Evolutionary conservation across 2,113 vertebrate species (phyloP), one percentile per base, ranked within the genome.

Genomic region (Capra hircus): DNA sequence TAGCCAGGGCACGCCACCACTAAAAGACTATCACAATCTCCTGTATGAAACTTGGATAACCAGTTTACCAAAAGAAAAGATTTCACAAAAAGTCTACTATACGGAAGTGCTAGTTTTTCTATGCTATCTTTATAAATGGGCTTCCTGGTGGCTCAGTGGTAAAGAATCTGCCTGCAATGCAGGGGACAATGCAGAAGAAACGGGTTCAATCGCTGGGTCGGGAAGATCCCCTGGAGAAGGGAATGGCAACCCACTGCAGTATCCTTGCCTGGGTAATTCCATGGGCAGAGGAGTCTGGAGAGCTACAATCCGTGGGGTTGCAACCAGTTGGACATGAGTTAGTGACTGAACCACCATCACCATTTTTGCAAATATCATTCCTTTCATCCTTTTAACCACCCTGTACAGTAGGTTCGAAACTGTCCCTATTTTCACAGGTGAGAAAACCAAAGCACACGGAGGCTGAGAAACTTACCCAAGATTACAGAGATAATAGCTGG

Each of bases 401-500:
- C 25, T 33, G 14, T 5, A 9, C 2, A 28, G 28, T 4, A 86
- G 40, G 33, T 13, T 30, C 3, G 3, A 52, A 28, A n/a, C 40
- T 23, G 84, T 62, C 45, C 7, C 55, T 57, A 6, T 36, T 81
- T 94, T n/a, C 83, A 87, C 10, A 82, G n/a, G 43, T 52, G 43
- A 50, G 74, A 93, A 97, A 74, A 74, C 50, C 33, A 60, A 93
- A 87, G 50, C 60, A 52, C 25, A 67, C 1, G 52, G 6, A 50
- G 60, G 16, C 15, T 28, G 78, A 87, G 71, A 87, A 59, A 81
- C 93, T 95, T 43, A 96, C 92, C 92, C 25, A 60, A 93, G 60
- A 78, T 55, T 67, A 83, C 10, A 94, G 33, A 93, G 53, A 87
- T 13, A 52, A 90, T 5, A 40, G 94, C 52, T 57, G 67, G 91